Evolutionary conservation across 35 echinoderm and acorn worm species (phyloP).

Genomic region (Hemicentrotus pulcherrimus): DNA sequence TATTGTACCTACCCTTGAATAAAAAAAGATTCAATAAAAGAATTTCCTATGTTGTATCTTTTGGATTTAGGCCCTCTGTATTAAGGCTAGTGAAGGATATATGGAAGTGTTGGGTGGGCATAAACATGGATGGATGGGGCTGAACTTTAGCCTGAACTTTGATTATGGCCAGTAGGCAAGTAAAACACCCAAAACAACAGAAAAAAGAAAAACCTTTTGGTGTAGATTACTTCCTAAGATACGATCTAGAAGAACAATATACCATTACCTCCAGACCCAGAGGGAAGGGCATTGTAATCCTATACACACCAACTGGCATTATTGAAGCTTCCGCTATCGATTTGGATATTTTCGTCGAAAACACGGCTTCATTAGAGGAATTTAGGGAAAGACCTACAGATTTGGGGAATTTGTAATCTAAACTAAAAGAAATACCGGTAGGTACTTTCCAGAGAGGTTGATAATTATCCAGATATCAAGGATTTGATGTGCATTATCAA

Average conservation of each 20-base stretch:
- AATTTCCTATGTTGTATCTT: too few relatives aligned
- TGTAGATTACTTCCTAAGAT: not conserved
- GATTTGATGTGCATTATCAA: not conserved
- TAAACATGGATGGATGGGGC: not conserved
- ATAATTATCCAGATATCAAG: not conserved
- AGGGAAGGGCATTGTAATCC: not conserved
- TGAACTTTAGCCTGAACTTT: not conserved
- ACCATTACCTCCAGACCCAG: not conserved
- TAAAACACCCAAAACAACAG: not conserved
- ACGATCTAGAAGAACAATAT: not conserved
- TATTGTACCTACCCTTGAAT: too few relatives aligned
- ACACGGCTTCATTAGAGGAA: not conserved
- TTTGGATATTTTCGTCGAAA: not conserved
- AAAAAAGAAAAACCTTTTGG: not conserved
- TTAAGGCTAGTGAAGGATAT: not conserved
- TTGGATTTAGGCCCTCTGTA: too few relatives aligned
- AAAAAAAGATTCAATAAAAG: too few relatives aligned
- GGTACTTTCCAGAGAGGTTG: not conserved
- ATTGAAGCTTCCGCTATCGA: constrained; percentile 17
- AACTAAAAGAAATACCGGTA: not conserved
- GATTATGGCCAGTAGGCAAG: not conserved
- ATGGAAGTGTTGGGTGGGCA: not conserved
- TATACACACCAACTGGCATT: constrained; percentile 1
- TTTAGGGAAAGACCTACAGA: not conserved
- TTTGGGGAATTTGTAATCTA: not conserved